Percentiles rank a stretch among this genome's conserved stretches.
These are phyloP conservation scores for Ptychobarbus kaznakovi DNA, from an alignment of 2,797 vertebrate genomes.

Conservation along the genomic window DNA sequence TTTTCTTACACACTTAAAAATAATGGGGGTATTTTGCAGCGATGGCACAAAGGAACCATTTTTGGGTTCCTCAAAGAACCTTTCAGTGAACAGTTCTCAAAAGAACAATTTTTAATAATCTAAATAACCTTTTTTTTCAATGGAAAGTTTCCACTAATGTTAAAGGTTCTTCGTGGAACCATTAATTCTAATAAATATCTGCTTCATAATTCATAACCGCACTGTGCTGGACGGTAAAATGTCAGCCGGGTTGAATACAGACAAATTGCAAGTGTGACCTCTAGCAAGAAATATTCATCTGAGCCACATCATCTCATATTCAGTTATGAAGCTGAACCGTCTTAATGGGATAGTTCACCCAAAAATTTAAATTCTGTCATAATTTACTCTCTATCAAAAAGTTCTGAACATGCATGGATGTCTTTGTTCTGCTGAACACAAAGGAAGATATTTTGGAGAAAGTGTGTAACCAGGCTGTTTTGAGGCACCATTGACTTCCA, in stretches of 20 bases:
- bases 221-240: constrained; percentile 58
- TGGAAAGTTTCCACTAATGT: background rate
- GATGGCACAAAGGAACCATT: background rate
- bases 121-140: background rate
- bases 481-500: no score
- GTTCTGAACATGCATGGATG: no score
- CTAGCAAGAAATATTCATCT: background rate
- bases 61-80: background rate
- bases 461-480: no score
- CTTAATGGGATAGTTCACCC: background rate
- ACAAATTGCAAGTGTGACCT: constrained; percentile 57
- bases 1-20: constrained; percentile 13
- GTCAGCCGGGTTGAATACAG: constrained; percentile 60
- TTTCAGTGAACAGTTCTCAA: background rate
- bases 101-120: background rate
- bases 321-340: background rate
- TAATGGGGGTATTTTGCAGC: background rate
- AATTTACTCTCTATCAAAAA: no score
- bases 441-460: no score
- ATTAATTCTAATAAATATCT: background rate
- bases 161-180: constrained; percentile 53
- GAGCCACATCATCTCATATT: constrained; percentile 25
- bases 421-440: no score
- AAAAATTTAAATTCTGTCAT: no score
- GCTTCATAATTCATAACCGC: constrained; percentile 68